phyloP scores from a whole-genome alignment of 2,797 vertebrate species.

The Clarias laeviceps region DNA sequence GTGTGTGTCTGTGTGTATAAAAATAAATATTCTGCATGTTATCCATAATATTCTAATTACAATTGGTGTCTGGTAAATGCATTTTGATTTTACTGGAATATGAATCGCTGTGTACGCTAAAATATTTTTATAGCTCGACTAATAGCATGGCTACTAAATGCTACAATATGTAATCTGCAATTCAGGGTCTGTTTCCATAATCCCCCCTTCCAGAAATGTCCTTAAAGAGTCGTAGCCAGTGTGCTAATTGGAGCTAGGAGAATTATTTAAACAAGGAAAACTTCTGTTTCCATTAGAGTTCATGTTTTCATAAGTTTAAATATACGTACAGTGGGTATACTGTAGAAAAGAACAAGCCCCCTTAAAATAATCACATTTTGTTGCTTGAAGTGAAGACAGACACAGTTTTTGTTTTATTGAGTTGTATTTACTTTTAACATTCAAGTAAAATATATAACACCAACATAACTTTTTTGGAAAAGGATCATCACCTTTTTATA shows the following conservation, averaged over 20 bases:
- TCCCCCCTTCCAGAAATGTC: not conserved
- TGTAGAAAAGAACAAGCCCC: no score
- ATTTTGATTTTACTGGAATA: slow-evolving; percentile 30
- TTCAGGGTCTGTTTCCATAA: slow-evolving; percentile 20
- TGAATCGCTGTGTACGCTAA: slow-evolving; percentile 9
- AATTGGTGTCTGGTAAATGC: slow-evolving; percentile 8
- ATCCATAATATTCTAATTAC: slow-evolving; percentile 23
- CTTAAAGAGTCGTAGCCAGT: slow-evolving; percentile 48
- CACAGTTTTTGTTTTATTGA: no score
- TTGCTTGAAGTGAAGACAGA: no score
- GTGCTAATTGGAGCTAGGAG: slow-evolving; percentile 59
- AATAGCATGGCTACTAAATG: slow-evolving; percentile 18
- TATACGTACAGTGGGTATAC: no score
- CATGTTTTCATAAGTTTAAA: not conserved
- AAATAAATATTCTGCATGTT: slow-evolving; percentile 14
- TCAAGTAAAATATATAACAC: no score
- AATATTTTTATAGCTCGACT: not conserved
- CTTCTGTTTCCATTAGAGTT: not conserved
- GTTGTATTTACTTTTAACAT: no score
- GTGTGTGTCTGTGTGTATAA: slow-evolving; percentile 43
- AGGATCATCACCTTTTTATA: no score
- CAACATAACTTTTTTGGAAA: no score
- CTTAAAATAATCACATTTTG: no score
- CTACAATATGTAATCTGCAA: slow-evolving; percentile 9
- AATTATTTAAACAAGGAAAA: slow-evolving; percentile 51